phyloP scores from a whole-genome alignment of 2,797 vertebrate genomes.

The Spondyliosoma cantharus region DNA sequence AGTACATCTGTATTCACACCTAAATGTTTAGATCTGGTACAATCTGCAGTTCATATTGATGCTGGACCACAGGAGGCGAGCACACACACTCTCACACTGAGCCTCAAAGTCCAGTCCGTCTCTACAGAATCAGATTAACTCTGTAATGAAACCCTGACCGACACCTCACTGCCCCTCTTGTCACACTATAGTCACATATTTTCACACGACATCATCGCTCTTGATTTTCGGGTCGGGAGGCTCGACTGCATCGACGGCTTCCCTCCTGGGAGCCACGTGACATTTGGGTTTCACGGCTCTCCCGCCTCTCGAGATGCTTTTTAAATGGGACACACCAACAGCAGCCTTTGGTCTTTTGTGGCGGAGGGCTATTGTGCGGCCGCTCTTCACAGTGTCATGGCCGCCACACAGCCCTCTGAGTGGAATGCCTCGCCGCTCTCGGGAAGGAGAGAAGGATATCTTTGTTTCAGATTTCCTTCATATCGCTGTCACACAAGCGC shows the following conservation, averaged over 20 bases:
- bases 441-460: conserved; percentile 53
- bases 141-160: background rate
- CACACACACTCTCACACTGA: no score
- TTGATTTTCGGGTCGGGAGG: conserved; percentile 30
- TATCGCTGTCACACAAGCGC: conserved; percentile 69
- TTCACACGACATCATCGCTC: conserved; percentile 44
- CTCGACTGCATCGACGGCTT: conserved; percentile 30
- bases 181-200: background rate
- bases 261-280: conserved; percentile 26
- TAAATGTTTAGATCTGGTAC: no score
- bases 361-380: conserved; percentile 42
- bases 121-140: background rate
- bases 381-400: conserved; percentile 42
- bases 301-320: conserved; percentile 39
- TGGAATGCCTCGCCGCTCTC: conserved; percentile 43
- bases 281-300: conserved; percentile 43
- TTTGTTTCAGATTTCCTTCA: conserved; percentile 74
- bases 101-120: background rate
- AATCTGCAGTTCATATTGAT: no score
- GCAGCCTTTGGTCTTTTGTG: conserved; percentile 58
- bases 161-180: background rate
- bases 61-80: no score
- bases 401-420: conserved; percentile 41
- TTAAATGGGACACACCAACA: conserved; percentile 36
- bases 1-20: no score